Evolutionary conservation across 2,888 invertebrate species (phyloP).

Genomic region (Hydroisotoma schaefferi): DNA sequence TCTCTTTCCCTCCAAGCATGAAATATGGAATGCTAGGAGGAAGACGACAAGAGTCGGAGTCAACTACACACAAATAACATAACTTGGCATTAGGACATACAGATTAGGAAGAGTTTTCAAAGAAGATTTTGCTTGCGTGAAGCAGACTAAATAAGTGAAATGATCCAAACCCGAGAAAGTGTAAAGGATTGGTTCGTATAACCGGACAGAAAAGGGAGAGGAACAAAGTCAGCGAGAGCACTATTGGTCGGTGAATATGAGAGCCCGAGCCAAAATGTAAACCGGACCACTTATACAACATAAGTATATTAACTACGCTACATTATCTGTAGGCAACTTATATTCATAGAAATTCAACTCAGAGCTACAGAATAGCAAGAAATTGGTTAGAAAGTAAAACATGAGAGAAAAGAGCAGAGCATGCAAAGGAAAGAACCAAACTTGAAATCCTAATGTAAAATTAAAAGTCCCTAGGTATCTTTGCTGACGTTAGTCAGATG

Average conservation of each 20-base stretch:
- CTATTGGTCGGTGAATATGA: background rate
- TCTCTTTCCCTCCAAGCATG: constrained; percentile 3
- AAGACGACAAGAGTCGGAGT: constrained; percentile 7
- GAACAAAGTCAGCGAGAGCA: background rate
- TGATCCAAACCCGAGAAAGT: background rate
- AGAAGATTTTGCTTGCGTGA: constrained; percentile 7
- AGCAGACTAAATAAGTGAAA: constrained; percentile 10
- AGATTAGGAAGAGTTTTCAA: background rate
- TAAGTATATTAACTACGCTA: no score
- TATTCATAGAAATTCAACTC: no score
- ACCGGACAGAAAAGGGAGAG: no score
- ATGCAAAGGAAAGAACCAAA: constrained; percentile 7
- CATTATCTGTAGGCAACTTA: no score
- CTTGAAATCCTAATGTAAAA: constrained; percentile 39
- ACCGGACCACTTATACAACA: background rate
- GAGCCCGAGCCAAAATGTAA: constrained; percentile 4
- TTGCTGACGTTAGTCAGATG: constrained; percentile 28
- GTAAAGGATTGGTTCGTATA: background rate
- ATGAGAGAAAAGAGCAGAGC: constrained; percentile 6
- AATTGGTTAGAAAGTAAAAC: constrained; percentile 5
- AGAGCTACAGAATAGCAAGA: background rate
- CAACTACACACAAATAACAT: constrained; percentile 13
- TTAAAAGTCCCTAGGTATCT: constrained; percentile 37
- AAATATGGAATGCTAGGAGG: constrained; percentile 3
- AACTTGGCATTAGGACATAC: constrained; percentile 9